Base-by-base conservation (phyloP, 1,140 invertebrate species). In the Magallana angulata region DNA sequence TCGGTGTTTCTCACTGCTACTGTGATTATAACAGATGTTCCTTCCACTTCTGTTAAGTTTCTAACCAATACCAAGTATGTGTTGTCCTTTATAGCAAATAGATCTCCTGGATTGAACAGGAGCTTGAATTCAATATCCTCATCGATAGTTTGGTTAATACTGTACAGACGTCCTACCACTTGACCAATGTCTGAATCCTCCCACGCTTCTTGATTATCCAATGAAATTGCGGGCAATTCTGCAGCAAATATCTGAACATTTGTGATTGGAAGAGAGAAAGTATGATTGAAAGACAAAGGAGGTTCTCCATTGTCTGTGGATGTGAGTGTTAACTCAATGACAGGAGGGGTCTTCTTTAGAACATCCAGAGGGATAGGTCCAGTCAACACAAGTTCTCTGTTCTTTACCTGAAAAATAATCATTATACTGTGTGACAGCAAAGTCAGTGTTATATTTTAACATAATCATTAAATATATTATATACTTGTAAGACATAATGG, bases 301-400 rank as follows among this genome's bases (percentile, higher is more conserved):
- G 91, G 92, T n/a, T 89, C 62, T 0, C 91, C 91, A 88, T 90
- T 93, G 76, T 93, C 92, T 36, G 90, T 86, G 11, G 89, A 91
- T 8, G 56, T 86, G 30, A 93, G 62, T 16, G 85, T 90, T 16
- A 93, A 82, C 7, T 71, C 87, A 0, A 93, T 59, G 36, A 87
- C 87, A n/a, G 92, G 91, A 68, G 88, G 86, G 9, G 76, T 83
- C 30, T 60, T 84, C 30, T 89, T 85, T n/a, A 91, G 80, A 12
- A 88, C 8, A 11, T 84, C 80, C 36, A 57, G 7, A 12, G 92
- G 90, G n/a, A 93, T 89, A 0, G 85, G 8, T 36, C 71, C 57
- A 57, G 30, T 85, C 30, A 93, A 71, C 1, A 88, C 58, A 12
- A 93, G 68, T 56, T 80, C 88, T 4, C 82, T 82, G 3, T 71